Evolutionary conservation across 2,113 vertebrate species (phyloP).

Genomic region (Petroica traversi): DNA sequence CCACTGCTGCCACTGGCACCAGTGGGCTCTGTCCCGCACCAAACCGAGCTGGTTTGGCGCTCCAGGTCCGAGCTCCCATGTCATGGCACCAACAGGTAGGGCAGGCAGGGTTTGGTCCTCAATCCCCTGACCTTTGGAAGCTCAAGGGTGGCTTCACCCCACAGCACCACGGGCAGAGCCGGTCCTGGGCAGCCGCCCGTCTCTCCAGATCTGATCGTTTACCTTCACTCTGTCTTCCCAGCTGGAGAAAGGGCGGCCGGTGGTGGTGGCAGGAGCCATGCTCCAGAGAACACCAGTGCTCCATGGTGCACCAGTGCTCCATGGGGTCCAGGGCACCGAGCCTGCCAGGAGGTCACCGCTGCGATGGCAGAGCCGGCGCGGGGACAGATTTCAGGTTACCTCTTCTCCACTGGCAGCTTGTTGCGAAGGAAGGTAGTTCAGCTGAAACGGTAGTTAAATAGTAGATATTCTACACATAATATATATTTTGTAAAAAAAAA

Average conservation of each 20-base stretch:
- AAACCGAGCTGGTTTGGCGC: background rate
- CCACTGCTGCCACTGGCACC: background rate
- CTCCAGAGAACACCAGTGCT: background rate
- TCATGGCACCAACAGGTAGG: background rate
- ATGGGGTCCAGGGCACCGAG: background rate
- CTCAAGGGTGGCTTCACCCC: background rate
- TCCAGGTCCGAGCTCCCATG: fast-evolving
- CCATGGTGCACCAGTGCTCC: background rate
- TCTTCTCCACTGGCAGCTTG: conserved; percentile 54
- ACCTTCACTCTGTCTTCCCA: conserved; percentile 50
- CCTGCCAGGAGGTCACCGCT: background rate
- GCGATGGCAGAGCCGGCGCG: background rate
- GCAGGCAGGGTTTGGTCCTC: background rate
- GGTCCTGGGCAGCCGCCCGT: background rate
- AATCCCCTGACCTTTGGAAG: background rate
- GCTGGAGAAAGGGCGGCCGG: background rate
- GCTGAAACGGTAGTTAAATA: conserved; percentile 51
- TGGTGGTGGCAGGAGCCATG: background rate
- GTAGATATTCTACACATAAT: conserved; percentile 67
- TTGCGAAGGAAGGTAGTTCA: background rate
- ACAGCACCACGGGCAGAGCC: background rate
- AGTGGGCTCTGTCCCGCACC: background rate
- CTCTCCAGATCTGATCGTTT: background rate
- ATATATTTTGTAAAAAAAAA: conserved; percentile 66
- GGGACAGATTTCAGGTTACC: background rate